Conservation (phyloP, 2,888 invertebrate species). For the Troglohyphantes excavatus region DNA sequence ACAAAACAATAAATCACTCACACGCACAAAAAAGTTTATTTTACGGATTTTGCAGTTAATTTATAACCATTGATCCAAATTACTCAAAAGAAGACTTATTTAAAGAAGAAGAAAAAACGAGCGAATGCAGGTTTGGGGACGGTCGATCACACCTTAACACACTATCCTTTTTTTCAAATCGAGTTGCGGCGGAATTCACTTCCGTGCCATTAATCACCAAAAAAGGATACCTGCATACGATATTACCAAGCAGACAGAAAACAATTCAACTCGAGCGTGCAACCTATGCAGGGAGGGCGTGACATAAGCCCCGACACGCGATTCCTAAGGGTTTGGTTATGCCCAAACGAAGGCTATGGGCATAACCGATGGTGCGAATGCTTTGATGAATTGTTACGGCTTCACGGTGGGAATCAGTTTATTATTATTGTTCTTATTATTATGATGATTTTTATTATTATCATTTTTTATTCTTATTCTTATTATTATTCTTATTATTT, state of each 20-base stretch:
- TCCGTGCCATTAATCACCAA: slow-evolving; percentile 40
- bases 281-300: slow-evolving; percentile 6
- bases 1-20: too few relatives aligned
- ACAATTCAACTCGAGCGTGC: slow-evolving; percentile 11
- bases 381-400: too few relatives aligned
- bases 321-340: slow-evolving; percentile 28
- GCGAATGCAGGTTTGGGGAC: neutral
- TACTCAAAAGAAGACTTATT: neutral
- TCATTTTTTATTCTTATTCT: too few relatives aligned
- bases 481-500: too few relatives aligned
- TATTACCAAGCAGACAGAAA: slow-evolving; percentile 23
- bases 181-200: neutral
- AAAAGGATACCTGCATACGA: neutral
- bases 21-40: too few relatives aligned
- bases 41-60: neutral
- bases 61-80: neutral
- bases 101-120: neutral
- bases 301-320: slow-evolving; percentile 25
- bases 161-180: neutral
- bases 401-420: too few relatives aligned
- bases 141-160: neutral
- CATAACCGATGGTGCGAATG: too few relatives aligned
- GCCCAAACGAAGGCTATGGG: neutral
- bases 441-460: too few relatives aligned
- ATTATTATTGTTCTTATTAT: too few relatives aligned